phyloP scores from a whole-genome alignment of 2,113 vertebrate genomes.

The Xerus inauris region DNA sequence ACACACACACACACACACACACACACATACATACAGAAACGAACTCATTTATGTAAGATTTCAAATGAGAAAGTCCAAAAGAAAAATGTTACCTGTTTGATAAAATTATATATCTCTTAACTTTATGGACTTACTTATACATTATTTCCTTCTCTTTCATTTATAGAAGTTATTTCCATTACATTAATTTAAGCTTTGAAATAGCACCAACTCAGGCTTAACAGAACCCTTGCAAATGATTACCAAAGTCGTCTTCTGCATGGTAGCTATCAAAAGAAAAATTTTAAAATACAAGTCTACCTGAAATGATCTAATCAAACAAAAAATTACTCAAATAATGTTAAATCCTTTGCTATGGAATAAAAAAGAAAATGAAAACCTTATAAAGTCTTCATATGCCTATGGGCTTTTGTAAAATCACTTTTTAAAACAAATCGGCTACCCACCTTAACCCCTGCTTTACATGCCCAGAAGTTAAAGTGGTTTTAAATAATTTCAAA shows the following conservation, averaged over 20 bases:
- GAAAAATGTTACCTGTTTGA: not conserved
- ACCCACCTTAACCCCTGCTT: not conserved
- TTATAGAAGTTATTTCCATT: not conserved
- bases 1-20: no score
- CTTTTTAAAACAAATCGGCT: conserved; percentile 23
- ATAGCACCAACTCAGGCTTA: not conserved
- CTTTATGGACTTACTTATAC: not conserved
- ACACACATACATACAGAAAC: not conserved
- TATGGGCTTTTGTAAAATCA: not conserved
- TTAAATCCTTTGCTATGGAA: not conserved
- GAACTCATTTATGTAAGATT: not conserved
- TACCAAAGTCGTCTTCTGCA: not conserved
- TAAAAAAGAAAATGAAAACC: conserved; percentile 10
- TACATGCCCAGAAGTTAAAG: not conserved
- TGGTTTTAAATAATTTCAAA: conserved; percentile 9
- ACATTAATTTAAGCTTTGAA: not conserved
- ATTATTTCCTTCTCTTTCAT: not conserved
- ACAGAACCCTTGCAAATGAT: not conserved
- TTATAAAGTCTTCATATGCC: not conserved
- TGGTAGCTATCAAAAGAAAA: conserved; percentile 23
- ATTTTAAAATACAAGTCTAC: not conserved
- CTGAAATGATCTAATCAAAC: conserved; percentile 1
- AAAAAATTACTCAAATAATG: not conserved
- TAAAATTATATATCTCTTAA: conserved; percentile 11
- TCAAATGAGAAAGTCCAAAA: not conserved